Conservation (phyloP, 2,888 invertebrate species). For the Drosophila borealis region DNA sequence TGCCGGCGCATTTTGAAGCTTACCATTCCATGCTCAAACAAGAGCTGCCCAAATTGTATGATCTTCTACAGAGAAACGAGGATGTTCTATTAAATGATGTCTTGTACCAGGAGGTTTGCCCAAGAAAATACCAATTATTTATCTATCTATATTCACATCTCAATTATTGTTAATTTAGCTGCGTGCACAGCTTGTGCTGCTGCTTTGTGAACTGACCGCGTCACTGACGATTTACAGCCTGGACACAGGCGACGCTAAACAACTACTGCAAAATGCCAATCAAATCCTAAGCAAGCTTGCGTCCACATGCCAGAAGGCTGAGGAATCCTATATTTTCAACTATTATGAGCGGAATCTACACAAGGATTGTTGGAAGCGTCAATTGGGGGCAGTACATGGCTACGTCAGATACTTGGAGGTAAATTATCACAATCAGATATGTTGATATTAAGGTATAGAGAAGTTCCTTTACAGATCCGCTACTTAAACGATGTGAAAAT, state of each 20-base stretch:
- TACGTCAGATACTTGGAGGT: conserved; percentile 78
- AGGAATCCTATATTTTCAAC: conserved; percentile 63
- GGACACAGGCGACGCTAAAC: conserved; percentile 10
- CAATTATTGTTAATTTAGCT: conserved; percentile 52
- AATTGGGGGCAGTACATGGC: conserved; percentile 80
- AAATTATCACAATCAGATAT: background rate
- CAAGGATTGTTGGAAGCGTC: conserved; percentile 77
- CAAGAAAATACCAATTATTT: background rate
- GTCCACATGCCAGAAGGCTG: background rate
- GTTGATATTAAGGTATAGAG: background rate
- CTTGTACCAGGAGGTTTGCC: conserved; percentile 25
- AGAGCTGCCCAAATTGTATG: conserved; percentile 79
- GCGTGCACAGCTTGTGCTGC: conserved; percentile 62
- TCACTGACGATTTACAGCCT: conserved; percentile 66
- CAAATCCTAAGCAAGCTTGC: conserved; percentile 48
- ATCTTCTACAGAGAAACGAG: conserved; percentile 68
- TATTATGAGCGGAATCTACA: conserved; percentile 77
- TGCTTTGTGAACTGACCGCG: conserved; percentile 80
- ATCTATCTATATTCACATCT: background rate
- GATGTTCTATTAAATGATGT: conserved; percentile 7
- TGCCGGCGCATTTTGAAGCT: conserved; percentile 66
- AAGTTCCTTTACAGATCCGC: conserved; percentile 44
- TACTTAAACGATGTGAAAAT: conserved; percentile 43
- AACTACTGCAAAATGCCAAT: conserved; percentile 64
- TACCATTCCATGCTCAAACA: conserved; percentile 62